phyloP scores from a whole-genome alignment of 2,888 invertebrate species.

The Laothoe populi region DNA sequence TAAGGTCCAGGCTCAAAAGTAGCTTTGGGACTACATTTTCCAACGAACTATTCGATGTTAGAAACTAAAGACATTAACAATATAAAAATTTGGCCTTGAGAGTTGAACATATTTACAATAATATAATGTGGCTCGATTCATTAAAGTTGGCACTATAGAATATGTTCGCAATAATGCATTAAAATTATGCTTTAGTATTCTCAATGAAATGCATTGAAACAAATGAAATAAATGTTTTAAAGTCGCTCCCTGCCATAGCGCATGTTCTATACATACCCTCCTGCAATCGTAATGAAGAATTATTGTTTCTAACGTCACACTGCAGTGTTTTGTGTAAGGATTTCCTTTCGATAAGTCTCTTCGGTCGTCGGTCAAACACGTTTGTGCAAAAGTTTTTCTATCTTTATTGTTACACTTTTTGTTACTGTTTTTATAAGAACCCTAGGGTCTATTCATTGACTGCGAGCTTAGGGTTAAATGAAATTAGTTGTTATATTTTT shows the following conservation, averaged over 20 bases:
- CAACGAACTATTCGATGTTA: no score
- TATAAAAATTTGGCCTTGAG: no score
- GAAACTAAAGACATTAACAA: no score
- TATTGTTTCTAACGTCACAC: conserved; percentile 80
- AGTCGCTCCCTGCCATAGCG: conserved; percentile 46
- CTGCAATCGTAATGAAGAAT: conserved; percentile 74
- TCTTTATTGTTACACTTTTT: conserved; percentile 25
- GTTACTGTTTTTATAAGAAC: neutral
- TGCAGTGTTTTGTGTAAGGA: conserved; percentile 77
- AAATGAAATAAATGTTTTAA: conserved; percentile 28
- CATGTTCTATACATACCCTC: conserved; percentile 51
- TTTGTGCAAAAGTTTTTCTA: conserved; percentile 43
- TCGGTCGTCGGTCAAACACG: conserved; percentile 71
- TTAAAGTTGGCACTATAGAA: no score
- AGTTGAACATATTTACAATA: no score
- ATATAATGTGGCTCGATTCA: no score
- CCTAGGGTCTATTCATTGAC: neutral
- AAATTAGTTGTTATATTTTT: neutral
- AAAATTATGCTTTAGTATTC: no score
- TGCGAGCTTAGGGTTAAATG: conserved; percentile 26
- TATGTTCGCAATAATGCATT: no score
- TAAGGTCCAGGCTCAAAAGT: no score
- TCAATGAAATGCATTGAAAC: no score
- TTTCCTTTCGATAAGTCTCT: conserved; percentile 77
- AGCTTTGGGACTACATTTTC: no score